These are phyloP conservation scores for Micromys minutus DNA, from an alignment of 2,113 vertebrate species.

Conservation along the genomic window DNA sequence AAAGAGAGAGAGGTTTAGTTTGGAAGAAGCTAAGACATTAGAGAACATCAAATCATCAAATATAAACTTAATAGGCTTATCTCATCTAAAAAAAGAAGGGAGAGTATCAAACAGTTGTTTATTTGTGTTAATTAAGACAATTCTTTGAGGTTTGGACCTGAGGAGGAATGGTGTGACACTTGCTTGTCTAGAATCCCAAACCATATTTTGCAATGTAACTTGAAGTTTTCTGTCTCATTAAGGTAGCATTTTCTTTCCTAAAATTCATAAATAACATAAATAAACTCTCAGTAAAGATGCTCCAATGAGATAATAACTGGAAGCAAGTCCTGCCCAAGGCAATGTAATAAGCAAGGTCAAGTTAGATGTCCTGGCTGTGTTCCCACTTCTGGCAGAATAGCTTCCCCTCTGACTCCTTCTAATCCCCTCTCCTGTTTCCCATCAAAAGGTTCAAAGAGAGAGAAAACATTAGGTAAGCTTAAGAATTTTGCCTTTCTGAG, in stretches of 20 bases:
- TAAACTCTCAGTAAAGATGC: neutral
- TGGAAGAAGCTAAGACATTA: slow-evolving; percentile 22
- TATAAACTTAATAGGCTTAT: neutral
- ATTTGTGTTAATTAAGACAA: slow-evolving; percentile 4
- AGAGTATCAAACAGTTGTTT: neutral
- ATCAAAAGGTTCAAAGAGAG: neutral
- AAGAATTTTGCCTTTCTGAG: slow-evolving; percentile 24
- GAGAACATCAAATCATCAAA: slow-evolving; percentile 13
- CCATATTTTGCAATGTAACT: neutral
- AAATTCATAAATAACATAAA: neutral
- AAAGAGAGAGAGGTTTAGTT: slow-evolving; percentile 43
- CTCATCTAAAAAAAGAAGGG: neutral
- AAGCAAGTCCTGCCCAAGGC: neutral
- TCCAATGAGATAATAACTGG: slow-evolving; percentile 10
- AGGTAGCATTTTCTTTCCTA: neutral
- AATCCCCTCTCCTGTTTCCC: neutral
- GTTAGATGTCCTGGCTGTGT: neutral
- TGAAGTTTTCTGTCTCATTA: neutral
- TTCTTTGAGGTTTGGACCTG: neutral
- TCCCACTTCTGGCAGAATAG: neutral
- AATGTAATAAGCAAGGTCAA: neutral
- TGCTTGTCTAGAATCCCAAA: neutral
- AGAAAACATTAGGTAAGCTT: neutral
- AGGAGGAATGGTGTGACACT: neutral
- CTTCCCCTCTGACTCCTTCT: neutral